Base-by-base conservation (phyloP, 2,113 vertebrate genomes). In the Excalfactoria chinensis region DNA sequence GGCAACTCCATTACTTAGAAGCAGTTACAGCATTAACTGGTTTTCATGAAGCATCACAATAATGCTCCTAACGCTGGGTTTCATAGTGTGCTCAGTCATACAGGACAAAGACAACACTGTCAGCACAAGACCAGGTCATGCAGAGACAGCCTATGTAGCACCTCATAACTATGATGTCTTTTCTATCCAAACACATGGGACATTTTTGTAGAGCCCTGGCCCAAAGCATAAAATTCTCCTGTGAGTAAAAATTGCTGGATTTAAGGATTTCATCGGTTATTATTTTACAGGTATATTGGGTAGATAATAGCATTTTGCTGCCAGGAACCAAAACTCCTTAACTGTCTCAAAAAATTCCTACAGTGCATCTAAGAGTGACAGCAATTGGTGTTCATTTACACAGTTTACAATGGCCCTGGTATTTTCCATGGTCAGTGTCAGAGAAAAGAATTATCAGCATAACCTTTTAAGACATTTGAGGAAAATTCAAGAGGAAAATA, bases 111-210 rank as follows among this genome's bases (percentile, higher is more conserved):
- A 23, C 20, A 12, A 41, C 53, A 28, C 20, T 30, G 59, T 23
- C 15, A 84, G 28, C 22, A 80, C 19, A 19, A 34, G 43, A 5
- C 34, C 34, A 74, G 16, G 11, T 51, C 68, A 43, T 2, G 4
- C 30, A 21, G 43, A 3, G 7, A 73, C 5, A 2, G 1, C 1
- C 1, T 2, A 49, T 8, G 19, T 13, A 75, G 26, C 6, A 12
- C 55, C 34, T 15, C 82, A 76, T 26, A 19, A 48, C 64, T 59
- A 49, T 7, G 44, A 6, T 56, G 35, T 37, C 63, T 72, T 74
- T 60, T 40, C 3, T 2, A 66, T 11, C 28, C 34, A 13, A 78
- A 75, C 11, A 32, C 1, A 1, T n/a, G 58, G 49, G 30, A 76
- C 13, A 67, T 40, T 59, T 88, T 35, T 53, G n/a, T 1, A 85